phyloP scores from a whole-genome alignment of 2,888 invertebrate genomes.

The Fissipunctia ypsillon region DNA sequence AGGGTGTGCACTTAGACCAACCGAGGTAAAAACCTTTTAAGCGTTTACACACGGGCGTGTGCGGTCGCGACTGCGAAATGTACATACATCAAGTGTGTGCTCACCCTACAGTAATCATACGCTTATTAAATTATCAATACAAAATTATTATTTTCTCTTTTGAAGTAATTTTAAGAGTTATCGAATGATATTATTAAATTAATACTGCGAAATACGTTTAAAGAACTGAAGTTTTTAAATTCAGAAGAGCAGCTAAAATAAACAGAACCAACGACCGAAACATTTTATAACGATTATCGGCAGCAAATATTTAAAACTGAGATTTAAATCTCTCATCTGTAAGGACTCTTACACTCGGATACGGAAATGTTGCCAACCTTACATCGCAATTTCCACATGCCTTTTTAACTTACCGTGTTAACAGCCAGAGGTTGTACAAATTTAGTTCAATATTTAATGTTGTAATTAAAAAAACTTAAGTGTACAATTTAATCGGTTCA shows the following conservation, averaged over 20 bases:
- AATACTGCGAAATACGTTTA: constrained; percentile 11
- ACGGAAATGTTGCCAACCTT: constrained; percentile 87
- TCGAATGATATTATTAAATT: constrained; percentile 1
- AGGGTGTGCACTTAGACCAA: constrained; percentile 86
- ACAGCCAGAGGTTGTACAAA: constrained; percentile 76
- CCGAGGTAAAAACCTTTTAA: constrained; percentile 82
- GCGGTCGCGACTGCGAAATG: constrained; percentile 55
- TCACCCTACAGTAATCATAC: constrained; percentile 24
- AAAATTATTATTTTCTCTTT: constrained; percentile 6
- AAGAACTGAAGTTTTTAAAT: constrained; percentile 32
- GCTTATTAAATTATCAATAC: constrained; percentile 35
- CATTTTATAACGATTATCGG: constrained; percentile 63
- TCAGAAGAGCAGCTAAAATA: constrained; percentile 34
- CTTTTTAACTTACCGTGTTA: constrained; percentile 86
- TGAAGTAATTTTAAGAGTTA: constrained; percentile 11
- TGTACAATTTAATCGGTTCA: constrained; percentile 72
- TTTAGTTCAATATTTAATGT: constrained; percentile 83
- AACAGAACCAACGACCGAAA: constrained; percentile 40
- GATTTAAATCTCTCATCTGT: constrained; percentile 84
- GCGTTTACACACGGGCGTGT: constrained; percentile 76
- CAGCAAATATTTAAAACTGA: constrained; percentile 74
- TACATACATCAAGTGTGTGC: constrained; percentile 42
- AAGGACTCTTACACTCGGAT: constrained; percentile 84
- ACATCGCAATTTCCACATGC: constrained; percentile 89
- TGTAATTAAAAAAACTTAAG: constrained; percentile 81